These are phyloP conservation scores for Myoxocephalus aenaeus DNA, from an alignment of 2,797 vertebrate species.

Conservation along the genomic window DNA sequence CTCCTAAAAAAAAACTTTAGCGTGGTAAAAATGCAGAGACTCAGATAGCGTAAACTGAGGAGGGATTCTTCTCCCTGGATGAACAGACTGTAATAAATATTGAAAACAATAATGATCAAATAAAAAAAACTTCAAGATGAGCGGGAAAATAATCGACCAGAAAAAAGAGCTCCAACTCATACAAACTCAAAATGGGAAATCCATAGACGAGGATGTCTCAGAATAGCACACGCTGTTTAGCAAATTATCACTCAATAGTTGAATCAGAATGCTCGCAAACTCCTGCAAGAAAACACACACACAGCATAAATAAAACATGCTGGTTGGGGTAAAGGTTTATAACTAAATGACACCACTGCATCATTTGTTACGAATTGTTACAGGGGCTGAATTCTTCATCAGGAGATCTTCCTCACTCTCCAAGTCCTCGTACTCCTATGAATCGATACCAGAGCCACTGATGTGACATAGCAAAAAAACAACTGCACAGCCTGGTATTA, in stretches of 20 bases:
- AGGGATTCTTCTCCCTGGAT: not conserved
- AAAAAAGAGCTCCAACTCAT: not conserved
- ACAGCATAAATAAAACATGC: not conserved
- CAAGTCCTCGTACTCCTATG: no score
- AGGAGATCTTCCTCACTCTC: no score
- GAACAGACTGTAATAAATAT: not conserved
- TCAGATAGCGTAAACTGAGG: not conserved
- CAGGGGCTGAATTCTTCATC: not conserved
- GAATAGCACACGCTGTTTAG: constrained; percentile 1
- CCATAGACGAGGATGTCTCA: constrained; percentile 11
- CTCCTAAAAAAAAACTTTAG: no score
- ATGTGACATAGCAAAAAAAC: no score
- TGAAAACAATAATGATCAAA: not conserved
- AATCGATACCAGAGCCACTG: no score
- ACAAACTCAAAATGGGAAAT: constrained; percentile 26
- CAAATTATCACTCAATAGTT: constrained; percentile 23
- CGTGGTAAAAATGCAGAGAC: not conserved
- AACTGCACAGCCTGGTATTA: no score
- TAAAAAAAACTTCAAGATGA: not conserved
- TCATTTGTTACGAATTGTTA: no score
- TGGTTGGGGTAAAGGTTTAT: not conserved
- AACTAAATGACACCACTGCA: not conserved
- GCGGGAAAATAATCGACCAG: not conserved
- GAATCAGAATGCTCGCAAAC: not conserved
- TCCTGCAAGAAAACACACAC: not conserved